Evolutionary conservation across 1,140 invertebrate genomes (phyloP).

Genomic region (Vollenhovia emeryi): DNA sequence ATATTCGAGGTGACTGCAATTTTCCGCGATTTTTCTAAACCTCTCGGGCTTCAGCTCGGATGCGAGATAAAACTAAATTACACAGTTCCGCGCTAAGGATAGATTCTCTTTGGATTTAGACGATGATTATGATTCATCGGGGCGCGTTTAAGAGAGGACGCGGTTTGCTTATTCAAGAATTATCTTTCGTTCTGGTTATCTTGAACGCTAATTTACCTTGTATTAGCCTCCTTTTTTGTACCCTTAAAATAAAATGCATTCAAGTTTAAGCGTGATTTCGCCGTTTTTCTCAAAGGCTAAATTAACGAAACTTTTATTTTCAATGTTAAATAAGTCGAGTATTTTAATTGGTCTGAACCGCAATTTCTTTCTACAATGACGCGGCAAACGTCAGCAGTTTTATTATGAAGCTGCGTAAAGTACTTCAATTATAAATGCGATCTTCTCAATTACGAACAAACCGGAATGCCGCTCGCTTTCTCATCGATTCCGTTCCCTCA

Average conservation of each 20-base stretch:
- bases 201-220: background rate
- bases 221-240: background rate
- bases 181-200: background rate
- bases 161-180: background rate
- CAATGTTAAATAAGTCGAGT: background rate
- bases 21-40: too few species aligned
- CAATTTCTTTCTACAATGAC: background rate
- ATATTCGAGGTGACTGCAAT: too few species aligned
- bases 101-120: background rate
- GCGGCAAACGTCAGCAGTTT: background rate
- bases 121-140: background rate
- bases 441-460: background rate
- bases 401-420: background rate
- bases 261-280: background rate
- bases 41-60: background rate
- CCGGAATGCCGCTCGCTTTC: background rate
- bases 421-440: background rate
- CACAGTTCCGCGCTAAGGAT: background rate
- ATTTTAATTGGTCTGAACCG: background rate
- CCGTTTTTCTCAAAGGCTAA: background rate
- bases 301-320: background rate
- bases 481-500: slow-evolving; percentile 12
- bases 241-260: background rate
- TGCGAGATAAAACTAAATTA: background rate
- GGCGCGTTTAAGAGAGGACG: background rate